phyloP scores from a whole-genome alignment of 2,888 invertebrate species.

The Microplitis deprimator region DNA sequence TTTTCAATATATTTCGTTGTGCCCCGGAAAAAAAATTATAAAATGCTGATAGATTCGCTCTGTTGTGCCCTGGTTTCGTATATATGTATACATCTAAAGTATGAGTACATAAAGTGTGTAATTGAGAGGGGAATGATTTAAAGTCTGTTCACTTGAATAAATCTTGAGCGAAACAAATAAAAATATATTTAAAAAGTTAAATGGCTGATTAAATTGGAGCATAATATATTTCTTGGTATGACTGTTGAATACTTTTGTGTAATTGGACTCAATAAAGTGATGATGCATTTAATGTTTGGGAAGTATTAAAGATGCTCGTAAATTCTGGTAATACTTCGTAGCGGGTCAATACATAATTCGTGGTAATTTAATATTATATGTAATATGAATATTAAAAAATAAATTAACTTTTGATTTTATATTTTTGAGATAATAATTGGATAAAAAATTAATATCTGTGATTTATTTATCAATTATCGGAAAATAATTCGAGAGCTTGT shows the following conservation, averaged over 20 bases:
- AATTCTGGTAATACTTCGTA: background rate
- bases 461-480: background rate
- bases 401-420: background rate
- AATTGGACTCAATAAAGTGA: conserved; percentile 22
- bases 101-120: no score
- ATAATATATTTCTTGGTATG: conserved; percentile 5
- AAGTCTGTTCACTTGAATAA: background rate
- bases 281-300: background rate
- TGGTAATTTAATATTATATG: background rate
- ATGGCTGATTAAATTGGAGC: conserved; percentile 17
- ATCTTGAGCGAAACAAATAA: background rate
- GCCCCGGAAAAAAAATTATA: no score
- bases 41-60: no score
- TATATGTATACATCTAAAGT: no score
- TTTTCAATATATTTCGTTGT: no score
- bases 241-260: conserved; percentile 21
- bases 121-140: background rate
- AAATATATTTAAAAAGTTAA: background rate
- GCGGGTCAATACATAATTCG: background rate
- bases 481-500: no score
- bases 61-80: no score
- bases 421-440: background rate
- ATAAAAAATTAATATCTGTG: background rate
- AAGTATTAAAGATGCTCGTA: background rate
- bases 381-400: background rate